Evolutionary conservation across 2,113 vertebrate species (phyloP).

Genomic region (Myodes glareolus): DNA sequence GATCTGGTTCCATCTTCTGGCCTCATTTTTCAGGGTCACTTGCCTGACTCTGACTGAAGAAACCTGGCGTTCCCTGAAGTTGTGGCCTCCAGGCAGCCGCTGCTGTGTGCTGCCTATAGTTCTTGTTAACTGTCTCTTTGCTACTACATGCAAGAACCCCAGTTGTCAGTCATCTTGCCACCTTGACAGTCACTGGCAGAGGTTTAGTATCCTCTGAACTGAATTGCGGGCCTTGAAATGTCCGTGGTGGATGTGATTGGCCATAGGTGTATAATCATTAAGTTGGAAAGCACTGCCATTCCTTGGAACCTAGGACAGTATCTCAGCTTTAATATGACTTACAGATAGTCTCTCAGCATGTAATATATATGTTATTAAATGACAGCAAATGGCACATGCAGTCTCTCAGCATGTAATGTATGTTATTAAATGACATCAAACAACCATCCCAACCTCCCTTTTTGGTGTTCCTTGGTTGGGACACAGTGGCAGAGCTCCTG

Average conservation of each 20-base stretch:
- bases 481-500: neutral
- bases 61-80: neutral
- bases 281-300: neutral
- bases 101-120: fast-evolving
- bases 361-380: neutral
- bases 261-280: neutral
- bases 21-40: neutral
- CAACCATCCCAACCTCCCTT: neutral
- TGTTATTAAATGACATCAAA: neutral
- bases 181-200: neutral
- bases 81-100: neutral
- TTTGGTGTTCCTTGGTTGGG: neutral
- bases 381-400: neutral
- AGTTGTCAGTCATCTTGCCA: neutral
- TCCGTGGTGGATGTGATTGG: neutral
- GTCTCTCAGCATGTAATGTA: neutral
- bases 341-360: neutral
- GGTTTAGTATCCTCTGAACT: neutral
- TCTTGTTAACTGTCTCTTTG: neutral
- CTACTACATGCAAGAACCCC: too few relatives aligned
- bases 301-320: neutral
- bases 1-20: neutral
- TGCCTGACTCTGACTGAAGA: neutral
- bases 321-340: neutral
- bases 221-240: neutral